phyloP scores from a whole-genome alignment of 2,797 vertebrate genomes.

The Salmo trutta region DNA sequence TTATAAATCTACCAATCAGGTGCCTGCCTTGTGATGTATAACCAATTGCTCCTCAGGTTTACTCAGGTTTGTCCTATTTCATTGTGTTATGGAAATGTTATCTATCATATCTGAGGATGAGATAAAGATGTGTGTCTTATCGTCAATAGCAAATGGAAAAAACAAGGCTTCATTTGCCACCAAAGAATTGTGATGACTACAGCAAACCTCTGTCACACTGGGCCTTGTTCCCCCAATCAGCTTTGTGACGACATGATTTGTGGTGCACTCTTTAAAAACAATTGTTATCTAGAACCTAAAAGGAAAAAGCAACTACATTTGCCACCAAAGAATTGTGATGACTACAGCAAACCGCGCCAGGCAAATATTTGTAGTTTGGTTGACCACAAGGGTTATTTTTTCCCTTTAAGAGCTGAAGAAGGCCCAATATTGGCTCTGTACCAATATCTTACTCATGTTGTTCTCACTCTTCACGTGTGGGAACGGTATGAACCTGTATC shows the following conservation, averaged over 20 bases:
- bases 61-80: too few species aligned
- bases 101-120: background rate
- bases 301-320: background rate
- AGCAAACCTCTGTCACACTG: too few species aligned
- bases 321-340: background rate
- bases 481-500: slow-evolving; percentile 17
- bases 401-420: slow-evolving; percentile 9
- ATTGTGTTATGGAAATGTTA: background rate
- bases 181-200: too few species aligned
- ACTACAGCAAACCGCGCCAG: slow-evolving; percentile 5
- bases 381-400: slow-evolving; percentile 1
- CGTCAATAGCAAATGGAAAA: background rate
- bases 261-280: too few species aligned
- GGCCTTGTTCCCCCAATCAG: too few species aligned
- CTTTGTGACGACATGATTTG: too few species aligned
- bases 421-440: background rate
- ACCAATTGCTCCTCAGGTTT: too few species aligned
- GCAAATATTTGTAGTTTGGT: slow-evolving; percentile 20
- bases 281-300: too few species aligned
- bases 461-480: slow-evolving; percentile 26
- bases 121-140: background rate
- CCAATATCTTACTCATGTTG: slow-evolving; percentile 4
- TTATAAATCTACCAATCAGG: background rate
- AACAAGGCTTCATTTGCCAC: background rate
- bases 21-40: too few species aligned